These are phyloP conservation scores for Siphlonurus alternatus DNA, from an alignment of 2,888 invertebrate species.

Conservation along the genomic window DNA sequence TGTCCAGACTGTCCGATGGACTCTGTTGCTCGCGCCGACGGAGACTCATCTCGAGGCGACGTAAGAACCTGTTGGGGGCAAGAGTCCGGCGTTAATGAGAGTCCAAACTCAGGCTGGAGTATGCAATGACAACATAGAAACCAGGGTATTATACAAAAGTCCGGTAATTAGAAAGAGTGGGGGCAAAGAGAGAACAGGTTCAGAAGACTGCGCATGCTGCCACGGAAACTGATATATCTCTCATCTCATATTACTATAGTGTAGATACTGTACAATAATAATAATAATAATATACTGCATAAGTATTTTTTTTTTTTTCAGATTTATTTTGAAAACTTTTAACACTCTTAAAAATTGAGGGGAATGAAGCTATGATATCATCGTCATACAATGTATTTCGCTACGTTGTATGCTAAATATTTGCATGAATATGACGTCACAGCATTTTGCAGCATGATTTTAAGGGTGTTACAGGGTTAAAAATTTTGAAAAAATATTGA, in stretches of 20 bases:
- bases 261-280: background rate
- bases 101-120: background rate
- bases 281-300: too few relatives aligned
- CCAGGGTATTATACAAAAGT: too few relatives aligned
- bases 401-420: too few relatives aligned
- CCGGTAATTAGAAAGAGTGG: background rate
- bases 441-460: too few relatives aligned
- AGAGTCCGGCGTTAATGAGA: background rate
- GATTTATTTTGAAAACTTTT: background rate
- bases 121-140: background rate
- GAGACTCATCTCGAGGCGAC: slow-evolving; percentile 51
- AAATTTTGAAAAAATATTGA: background rate
- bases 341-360: too few relatives aligned
- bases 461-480: background rate
- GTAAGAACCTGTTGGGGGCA: slow-evolving; percentile 38
- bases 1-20: slow-evolving; percentile 30
- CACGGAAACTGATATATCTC: too few relatives aligned
- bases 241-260: too few relatives aligned
- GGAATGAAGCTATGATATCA: too few relatives aligned
- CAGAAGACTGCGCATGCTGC: too few relatives aligned
- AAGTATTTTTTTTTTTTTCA: background rate
- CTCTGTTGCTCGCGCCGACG: slow-evolving; percentile 44
- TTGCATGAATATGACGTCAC: too few relatives aligned
- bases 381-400: background rate
- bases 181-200: background rate